phyloP scores from a whole-genome alignment of 2,888 invertebrate species.

The Chaetogeoica ovagalla region DNA sequence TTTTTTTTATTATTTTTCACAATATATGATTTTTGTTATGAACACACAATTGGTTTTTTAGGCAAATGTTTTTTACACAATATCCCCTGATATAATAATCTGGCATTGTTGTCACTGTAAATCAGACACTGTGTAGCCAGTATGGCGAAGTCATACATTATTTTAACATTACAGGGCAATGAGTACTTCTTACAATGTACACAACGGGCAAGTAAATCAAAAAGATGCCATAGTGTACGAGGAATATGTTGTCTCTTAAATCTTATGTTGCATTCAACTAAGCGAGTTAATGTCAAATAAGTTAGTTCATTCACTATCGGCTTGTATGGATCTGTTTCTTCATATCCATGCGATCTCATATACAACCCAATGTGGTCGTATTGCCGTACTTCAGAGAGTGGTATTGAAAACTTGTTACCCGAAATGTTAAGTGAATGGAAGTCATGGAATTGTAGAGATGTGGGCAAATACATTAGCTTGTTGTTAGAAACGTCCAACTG shows the following conservation, averaged over 20 bases:
- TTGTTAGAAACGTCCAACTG: background rate
- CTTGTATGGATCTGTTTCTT: too few relatives aligned
- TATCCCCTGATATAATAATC: too few relatives aligned
- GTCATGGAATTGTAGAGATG: background rate
- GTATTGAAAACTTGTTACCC: background rate
- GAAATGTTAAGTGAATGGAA: background rate
- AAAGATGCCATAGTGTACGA: background rate
- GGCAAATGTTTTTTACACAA: too few relatives aligned
- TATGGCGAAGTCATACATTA: too few relatives aligned
- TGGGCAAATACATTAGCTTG: background rate
- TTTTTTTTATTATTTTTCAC: too few relatives aligned
- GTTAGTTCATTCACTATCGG: background rate
- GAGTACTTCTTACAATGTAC: too few relatives aligned
- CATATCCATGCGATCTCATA: too few relatives aligned
- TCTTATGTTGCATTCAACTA: background rate
- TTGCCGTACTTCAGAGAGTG: background rate
- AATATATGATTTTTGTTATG: too few relatives aligned
- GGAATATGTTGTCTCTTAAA: conserved; percentile 27
- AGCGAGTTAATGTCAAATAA: background rate
- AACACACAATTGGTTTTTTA: too few relatives aligned
- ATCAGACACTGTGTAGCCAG: too few relatives aligned
- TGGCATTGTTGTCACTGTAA: too few relatives aligned
- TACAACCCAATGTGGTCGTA: background rate
- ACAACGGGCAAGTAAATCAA: conserved; percentile 6
- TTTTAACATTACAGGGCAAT: too few relatives aligned